These are phyloP conservation scores for Maniola jurtina DNA, from an alignment of 1,140 invertebrate genomes.

Conservation along the genomic window DNA sequence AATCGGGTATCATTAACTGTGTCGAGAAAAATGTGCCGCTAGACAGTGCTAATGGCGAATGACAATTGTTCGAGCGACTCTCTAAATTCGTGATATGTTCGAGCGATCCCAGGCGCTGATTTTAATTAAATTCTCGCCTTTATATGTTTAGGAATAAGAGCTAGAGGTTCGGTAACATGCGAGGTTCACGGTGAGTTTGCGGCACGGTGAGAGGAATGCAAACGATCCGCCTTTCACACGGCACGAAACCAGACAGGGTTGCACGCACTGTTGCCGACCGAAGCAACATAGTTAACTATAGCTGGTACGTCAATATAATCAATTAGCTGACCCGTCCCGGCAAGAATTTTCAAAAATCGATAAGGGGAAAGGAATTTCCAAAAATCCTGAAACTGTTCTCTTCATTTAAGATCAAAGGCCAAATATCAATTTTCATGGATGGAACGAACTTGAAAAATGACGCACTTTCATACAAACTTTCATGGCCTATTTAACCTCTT, in stretches of 20 bases:
- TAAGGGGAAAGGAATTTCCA: too few species aligned
- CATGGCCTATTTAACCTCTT: too few species aligned
- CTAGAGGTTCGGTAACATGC: conserved; percentile 7
- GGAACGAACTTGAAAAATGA: too few species aligned
- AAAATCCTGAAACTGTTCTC: too few species aligned
- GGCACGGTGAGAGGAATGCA: conserved; percentile 58
- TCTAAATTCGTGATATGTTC: conserved; percentile 56
- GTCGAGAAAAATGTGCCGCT: conserved; percentile 50
- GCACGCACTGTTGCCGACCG: conserved; percentile 33
- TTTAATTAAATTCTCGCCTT: background rate
- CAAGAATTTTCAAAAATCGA: too few species aligned
- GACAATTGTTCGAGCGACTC: conserved; percentile 64
- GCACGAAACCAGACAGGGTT: conserved; percentile 36
- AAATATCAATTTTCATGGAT: too few species aligned
- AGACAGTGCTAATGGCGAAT: conserved; percentile 65
- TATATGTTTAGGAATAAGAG: conserved; percentile 5
- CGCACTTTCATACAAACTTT: too few species aligned
- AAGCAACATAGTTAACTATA: background rate
- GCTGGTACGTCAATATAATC: too few species aligned
- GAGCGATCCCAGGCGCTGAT: conserved; percentile 11
- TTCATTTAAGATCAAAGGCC: too few species aligned
- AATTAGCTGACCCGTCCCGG: too few species aligned
- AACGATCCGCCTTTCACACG: conserved; percentile 58
- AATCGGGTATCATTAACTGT: conserved; percentile 35
- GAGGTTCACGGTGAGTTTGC: conserved; percentile 25